Evolutionary conservation across 2,113 vertebrate genomes (phyloP), one percentile per base, ranked within the genome.

Genomic region (Spermophilus dauricus): DNA sequence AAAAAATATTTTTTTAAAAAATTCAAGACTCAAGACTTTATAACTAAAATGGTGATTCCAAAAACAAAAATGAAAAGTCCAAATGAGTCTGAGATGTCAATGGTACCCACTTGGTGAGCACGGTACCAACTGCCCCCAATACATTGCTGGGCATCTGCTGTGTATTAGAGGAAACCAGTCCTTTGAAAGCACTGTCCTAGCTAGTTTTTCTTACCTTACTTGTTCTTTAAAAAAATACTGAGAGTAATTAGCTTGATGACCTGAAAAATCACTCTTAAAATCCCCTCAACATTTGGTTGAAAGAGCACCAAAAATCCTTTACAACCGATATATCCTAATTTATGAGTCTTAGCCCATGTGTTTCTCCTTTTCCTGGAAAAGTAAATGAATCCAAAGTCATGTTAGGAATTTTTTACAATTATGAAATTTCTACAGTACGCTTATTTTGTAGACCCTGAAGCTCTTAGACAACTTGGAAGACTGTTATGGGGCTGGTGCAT

Each of bases 231-330:
- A 81, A 81, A 92, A 95, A 95, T 76, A 34, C 48, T 83, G 28
- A 91, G 92, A 95, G 48, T 53, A 70, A 93, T 97, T 85, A 61
- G 78, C 76, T 87, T 94, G 94, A 92, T 97, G 77, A 87, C 72
- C 81, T 96, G 76, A 86, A 95, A 96, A 95, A 94, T 83, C 34
- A n/a, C 73, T 97, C 83, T 65, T 95, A 91, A 94, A 94, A 72
- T 94, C 20, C 56, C 61, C n/a, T 84, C 37, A 92, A 89, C 58
- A 78, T 81, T 89, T 97, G 82, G 63, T 90, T 32, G 48, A 94
- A 92, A 87, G 51, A 91, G 42, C n/a, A 86, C 42, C 72, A 39
- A 86, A 81, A 94, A 95, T 77, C 4, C 65, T 89, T 84, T 94
- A 42, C 9, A 86, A 81, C 53, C 75, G 72, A 86, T 81, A 92